Percentiles rank a stretch among this genome's conserved stretches.
phyloP scores from a whole-genome alignment of 2,888 invertebrate species.

The Tanaodytes sp. region DNA sequence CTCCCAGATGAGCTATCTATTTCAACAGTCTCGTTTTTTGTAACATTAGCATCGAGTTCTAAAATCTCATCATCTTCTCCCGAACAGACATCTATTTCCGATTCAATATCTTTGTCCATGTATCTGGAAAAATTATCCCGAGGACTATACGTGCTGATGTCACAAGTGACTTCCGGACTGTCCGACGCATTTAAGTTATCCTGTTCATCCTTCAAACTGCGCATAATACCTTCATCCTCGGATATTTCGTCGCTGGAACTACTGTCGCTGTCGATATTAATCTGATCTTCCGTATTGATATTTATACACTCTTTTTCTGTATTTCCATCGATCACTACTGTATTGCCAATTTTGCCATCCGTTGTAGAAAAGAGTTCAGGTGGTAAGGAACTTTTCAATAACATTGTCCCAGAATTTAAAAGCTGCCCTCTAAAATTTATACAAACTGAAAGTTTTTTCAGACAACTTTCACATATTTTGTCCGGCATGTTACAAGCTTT shows the following conservation, averaged over 20 bases:
- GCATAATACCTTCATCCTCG: slow-evolving; percentile 43
- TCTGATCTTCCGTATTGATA: slow-evolving; percentile 47
- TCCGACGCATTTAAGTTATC: slow-evolving; percentile 51
- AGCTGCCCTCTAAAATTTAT: slow-evolving; percentile 54
- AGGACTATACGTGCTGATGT: slow-evolving; percentile 27
- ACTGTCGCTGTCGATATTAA: slow-evolving; percentile 56
- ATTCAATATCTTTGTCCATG: slow-evolving; percentile 58
- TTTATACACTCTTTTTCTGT: slow-evolving; percentile 15
- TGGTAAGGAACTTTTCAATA: slow-evolving; percentile 9
- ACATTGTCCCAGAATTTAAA: slow-evolving; percentile 33
- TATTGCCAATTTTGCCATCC: background rate
- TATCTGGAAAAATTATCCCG: slow-evolving; percentile 35
- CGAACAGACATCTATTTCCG: slow-evolving; percentile 62
- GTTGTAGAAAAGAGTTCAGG: background rate
- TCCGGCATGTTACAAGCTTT: slow-evolving; percentile 50
- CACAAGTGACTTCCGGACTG: slow-evolving; percentile 29
- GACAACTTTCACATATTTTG: slow-evolving; percentile 73
- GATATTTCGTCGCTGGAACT: slow-evolving; percentile 32
- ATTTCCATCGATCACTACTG: too few species aligned
- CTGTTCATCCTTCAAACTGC: slow-evolving; percentile 44
- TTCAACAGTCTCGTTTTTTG: slow-evolving; percentile 54
- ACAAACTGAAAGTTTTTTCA: slow-evolving; percentile 53
- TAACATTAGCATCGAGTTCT: slow-evolving; percentile 56
- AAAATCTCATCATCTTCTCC: slow-evolving; percentile 61
- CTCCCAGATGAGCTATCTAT: slow-evolving; percentile 58